Evolutionary conservation across 2,888 invertebrate species (phyloP), one percentile per base, ranked within the genome.

Genomic region (Melanostoma mellinum): DNA sequence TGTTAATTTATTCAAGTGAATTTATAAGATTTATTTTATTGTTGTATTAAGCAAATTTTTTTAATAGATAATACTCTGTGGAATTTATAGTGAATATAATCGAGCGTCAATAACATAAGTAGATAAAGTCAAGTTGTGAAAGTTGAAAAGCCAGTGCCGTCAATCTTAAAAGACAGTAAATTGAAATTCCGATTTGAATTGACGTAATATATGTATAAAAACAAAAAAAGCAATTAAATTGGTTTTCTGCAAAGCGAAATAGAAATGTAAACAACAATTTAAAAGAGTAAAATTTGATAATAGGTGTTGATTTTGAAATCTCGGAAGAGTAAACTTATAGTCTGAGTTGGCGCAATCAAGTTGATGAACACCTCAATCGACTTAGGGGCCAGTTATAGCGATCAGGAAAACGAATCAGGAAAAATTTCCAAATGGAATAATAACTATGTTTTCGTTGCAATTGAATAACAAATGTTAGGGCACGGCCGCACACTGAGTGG

Each of bases 181-280:
- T 8, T n/a, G 55, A 58, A 52, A 2, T 48, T 60, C 52, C 69
- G 44, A 79, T 79, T 74, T 74, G 63, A 79, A 74, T 74, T 79
- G 74, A 74, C 79, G 69, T 74, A 79, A 69, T 44, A 50, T 2
- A 30, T 30, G n/a, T n/a, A n/a, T n/a, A n/a, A 38, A 50, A 50
- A 30, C 6, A n/a, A 1, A 1, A 30, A 40, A 30, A 58, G 55
- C 20, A 20, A 20, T 20, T 20, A 20, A 20, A 20, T 20, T 20
- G 20, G 20, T 20, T 20, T 20, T 20, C 20, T 20, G 20, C 20
- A 40, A 72, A 73, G 72, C 52, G 68, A 61, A 55, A 36, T 30
- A 65, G 50, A 56, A 74, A 6, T 40, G 50, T 68, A 69, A 69
- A 56, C 55, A 78, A 67, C 38, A 46, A 48, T 73, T 73, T 35